Base-by-base conservation (phyloP, 53 echinoderm and acorn worm species). In the Crossaster papposus region DNA sequence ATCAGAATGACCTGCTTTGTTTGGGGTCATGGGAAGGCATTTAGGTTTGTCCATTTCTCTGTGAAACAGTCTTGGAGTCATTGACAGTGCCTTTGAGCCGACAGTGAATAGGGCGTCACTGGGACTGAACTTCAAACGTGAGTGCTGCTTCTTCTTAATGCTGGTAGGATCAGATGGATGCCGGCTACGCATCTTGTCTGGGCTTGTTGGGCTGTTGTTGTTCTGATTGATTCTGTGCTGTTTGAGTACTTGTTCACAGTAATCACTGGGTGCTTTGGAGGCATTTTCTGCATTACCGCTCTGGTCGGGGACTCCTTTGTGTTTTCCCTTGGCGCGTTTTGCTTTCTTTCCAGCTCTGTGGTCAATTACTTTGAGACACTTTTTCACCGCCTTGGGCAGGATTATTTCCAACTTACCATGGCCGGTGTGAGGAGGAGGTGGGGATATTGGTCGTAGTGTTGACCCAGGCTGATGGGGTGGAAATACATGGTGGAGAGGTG, bases 181-280 rank as follows among this genome's bases (percentile, higher is more conserved):
- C 53, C 84, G 26, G 52, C 84, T 84, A 29, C 84, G 84, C 30
- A 72, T 0, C 71, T 71, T 84, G 29, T 52, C 71, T 20, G 84
- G 84, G 51, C 84, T 84, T 30, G 84, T 84, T 15, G 84, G 84
- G 51, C 84, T 84, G 72, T 84, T 84, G 84, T 84, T 84, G 84
- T 84, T 84, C 29, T 72, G 51, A 54, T 84, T 84, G 52, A 83
- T 83, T 36, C 84, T 51, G 51, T 84, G 52, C 71, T 84, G 84
- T 72, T 72, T 82, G 35, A 50, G 84, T 24, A 70, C 65, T 36
- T 84, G 84, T 51, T 72, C 72, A 33, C 50, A 72, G 14, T 9
- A 38, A 50, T 50, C 51, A 50, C 15, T 50, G 20, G 44, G 78
- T 15, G 78, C 38, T 44, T 38, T 71, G 51, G 72, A 72, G 22